Evolutionary conservation across 2,888 invertebrate genomes (phyloP).

Genomic region (Melanargia galathea): DNA sequence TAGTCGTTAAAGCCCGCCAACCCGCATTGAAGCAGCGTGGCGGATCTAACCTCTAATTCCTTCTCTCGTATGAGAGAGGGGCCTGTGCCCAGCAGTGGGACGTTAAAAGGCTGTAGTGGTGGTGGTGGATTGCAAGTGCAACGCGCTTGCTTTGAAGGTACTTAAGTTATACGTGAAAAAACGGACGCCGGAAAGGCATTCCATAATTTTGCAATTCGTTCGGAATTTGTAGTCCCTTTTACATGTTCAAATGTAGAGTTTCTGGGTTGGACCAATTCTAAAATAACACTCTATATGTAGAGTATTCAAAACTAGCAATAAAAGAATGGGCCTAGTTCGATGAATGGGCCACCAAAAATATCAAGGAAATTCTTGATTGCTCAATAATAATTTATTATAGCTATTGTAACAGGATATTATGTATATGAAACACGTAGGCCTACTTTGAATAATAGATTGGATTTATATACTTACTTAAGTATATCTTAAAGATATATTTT

Average conservation of each 20-base stretch:
- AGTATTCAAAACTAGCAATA: not conserved
- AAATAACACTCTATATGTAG: not conserved
- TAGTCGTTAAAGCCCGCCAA: too few species aligned
- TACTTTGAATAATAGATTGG: conserved; percentile 3
- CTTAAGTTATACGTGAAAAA: too few species aligned
- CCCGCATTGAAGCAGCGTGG: too few species aligned
- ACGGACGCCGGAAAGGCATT: too few species aligned
- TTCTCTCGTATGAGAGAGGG: too few species aligned
- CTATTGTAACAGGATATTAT: conserved; percentile 26
- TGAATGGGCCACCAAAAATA: not conserved
- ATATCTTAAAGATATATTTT: not conserved
- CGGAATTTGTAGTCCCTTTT: not conserved
- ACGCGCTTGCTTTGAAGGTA: too few species aligned
- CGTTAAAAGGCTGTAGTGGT: too few species aligned
- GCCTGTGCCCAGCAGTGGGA: too few species aligned
- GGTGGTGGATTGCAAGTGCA: too few species aligned
- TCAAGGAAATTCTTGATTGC: conserved; percentile 25
- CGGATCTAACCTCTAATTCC: too few species aligned
- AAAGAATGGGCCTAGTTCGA: too few species aligned
- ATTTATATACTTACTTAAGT: not conserved
- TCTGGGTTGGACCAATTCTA: not conserved
- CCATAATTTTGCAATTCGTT: too few species aligned
- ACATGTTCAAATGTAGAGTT: not conserved
- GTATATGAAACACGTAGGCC: conserved; percentile 6
- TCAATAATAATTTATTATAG: conserved; percentile 11